Conservation (phyloP, 2,113 vertebrate genomes). For the human (Homo sapiens) region DNA sequence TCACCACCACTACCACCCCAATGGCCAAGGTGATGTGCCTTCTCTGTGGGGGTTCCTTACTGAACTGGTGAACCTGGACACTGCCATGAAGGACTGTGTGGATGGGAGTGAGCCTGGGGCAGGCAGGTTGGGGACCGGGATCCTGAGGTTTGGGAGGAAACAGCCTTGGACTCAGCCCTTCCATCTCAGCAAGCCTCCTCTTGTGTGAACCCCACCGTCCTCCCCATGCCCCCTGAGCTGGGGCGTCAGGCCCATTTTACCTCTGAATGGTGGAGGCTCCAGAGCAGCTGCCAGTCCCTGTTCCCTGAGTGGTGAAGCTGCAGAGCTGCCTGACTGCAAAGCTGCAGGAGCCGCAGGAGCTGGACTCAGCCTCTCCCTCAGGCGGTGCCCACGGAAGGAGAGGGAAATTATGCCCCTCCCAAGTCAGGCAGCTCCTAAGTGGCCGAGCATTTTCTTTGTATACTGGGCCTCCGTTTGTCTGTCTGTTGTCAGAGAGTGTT, state of each 20-base stretch:
- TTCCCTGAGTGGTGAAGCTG: no score
- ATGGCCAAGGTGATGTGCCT: neutral
- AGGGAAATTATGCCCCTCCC: neutral
- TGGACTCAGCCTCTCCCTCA: neutral
- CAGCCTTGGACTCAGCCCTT: fast-evolving
- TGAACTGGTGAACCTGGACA: neutral
- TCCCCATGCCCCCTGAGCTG: no score
- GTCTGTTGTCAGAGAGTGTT: no score
- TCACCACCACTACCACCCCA: neutral
- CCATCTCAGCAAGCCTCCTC: no score
- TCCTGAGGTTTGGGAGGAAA: neutral
- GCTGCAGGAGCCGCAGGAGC: neutral
- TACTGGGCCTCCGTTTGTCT: no score
- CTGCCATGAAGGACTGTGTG: neutral
- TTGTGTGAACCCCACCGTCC: fast-evolving
- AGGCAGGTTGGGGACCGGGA: neutral
- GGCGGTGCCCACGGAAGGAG: neutral
- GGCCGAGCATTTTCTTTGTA: neutral
- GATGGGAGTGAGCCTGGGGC: neutral
- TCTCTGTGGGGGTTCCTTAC: neutral
- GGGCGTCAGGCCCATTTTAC: no score
- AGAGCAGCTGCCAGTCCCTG: no score
- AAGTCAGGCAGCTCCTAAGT: neutral
- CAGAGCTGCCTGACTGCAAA: no score
- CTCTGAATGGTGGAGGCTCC: no score